Evolutionary conservation across 37 sponge, comb jelly and placozoan genomes (phyloP).

Genomic region (Haliclona indistincta): DNA sequence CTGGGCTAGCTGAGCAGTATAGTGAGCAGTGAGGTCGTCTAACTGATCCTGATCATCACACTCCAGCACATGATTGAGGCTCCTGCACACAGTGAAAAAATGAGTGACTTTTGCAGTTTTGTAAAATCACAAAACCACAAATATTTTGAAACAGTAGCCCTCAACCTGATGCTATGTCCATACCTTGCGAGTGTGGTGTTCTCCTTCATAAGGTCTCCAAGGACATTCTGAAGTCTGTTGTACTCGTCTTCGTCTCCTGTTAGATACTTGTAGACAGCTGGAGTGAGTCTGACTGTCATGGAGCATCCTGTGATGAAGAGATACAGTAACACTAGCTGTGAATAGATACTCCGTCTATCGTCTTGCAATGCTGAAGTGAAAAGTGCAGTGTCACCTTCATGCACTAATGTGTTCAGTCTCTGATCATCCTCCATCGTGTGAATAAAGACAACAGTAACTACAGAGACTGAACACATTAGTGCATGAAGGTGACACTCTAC

Average conservation of each 20-base stretch:
- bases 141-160: neutral
- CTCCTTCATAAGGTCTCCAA: constrained; percentile 56
- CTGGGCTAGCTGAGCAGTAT: constrained; percentile 23
- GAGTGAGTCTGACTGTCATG: constrained; percentile 54
- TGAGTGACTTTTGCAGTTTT: neutral
- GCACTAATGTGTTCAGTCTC: too few relatives aligned
- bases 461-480: too few relatives aligned
- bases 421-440: too few relatives aligned
- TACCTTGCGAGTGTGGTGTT: constrained; percentile 52
- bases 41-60: constrained; percentile 46
- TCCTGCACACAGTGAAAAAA: constrained; percentile 21
- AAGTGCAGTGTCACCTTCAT: too few relatives aligned
- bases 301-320: constrained; percentile 28
- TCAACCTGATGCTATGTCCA: neutral
- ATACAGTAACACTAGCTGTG: neutral
- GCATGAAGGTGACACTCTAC: too few relatives aligned
- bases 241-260: too few relatives aligned
- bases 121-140: constrained; percentile 1
- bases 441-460: too few relatives aligned
- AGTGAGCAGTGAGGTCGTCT: constrained; percentile 25
- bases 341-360: too few relatives aligned
- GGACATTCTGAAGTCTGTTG: constrained; percentile 25
- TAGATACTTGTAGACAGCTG: constrained; percentile 70
- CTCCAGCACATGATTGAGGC: constrained; percentile 31
- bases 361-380: too few relatives aligned